phyloP scores from a whole-genome alignment of 2,113 vertebrate species.

The Anguilla rostrata region DNA sequence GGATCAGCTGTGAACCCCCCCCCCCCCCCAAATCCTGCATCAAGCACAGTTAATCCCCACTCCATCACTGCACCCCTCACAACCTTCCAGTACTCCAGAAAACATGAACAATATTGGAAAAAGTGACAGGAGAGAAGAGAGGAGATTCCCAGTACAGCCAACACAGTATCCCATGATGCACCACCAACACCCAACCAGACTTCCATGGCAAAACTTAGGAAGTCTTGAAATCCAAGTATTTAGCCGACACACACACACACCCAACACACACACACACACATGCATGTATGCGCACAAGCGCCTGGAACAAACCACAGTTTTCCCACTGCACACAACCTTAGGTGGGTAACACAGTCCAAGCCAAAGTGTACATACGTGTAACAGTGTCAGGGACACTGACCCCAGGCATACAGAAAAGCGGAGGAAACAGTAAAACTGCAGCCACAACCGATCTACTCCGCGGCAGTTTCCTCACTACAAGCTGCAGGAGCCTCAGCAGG shows the following conservation, averaged over 20 bases:
- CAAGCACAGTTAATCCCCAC: background rate
- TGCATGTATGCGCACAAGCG: background rate
- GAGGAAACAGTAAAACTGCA: background rate
- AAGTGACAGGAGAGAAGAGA: background rate
- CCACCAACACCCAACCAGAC: background rate
- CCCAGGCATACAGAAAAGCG: background rate
- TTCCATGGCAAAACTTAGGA: background rate
- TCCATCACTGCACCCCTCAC: background rate
- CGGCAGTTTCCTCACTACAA: background rate
- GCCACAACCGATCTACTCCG: background rate
- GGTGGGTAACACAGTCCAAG: too few species aligned
- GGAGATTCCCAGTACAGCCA: background rate
- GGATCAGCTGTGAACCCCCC: constrained; percentile 42
- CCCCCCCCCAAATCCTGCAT: background rate
- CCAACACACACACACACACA: background rate
- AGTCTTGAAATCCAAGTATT: background rate
- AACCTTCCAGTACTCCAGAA: background rate
- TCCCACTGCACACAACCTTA: too few species aligned
- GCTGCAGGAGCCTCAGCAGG: background rate
- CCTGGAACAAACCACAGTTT: too few species aligned
- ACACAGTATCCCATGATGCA: background rate
- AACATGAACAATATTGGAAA: background rate
- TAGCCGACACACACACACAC: background rate
- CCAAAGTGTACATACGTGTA: too few species aligned
- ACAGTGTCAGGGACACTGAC: background rate